These are phyloP conservation scores for Phorcus lineatus DNA, from an alignment of 2,888 invertebrate species.

Conservation along the genomic window DNA sequence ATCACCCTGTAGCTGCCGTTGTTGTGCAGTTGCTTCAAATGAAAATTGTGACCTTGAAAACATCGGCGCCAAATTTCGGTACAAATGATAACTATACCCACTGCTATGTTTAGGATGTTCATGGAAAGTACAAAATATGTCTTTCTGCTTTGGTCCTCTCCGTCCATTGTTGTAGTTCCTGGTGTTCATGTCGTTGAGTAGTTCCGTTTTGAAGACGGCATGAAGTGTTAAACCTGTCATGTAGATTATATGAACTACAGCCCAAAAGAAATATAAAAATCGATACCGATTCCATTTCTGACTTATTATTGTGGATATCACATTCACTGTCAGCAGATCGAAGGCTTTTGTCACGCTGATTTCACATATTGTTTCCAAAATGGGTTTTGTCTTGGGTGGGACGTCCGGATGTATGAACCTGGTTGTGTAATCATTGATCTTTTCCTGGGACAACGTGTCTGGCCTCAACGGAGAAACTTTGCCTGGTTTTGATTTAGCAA, in stretches of 20 bases:
- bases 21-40: not conserved
- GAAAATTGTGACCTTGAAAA: not conserved
- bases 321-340: not conserved
- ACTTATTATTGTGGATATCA: not conserved
- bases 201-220: not conserved
- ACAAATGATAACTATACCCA: too few species aligned
- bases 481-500: too few species aligned
- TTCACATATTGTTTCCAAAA: constrained; percentile 46
- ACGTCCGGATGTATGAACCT: not conserved
- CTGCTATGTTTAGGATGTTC: too few species aligned
- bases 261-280: not conserved
- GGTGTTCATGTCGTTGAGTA: not conserved
- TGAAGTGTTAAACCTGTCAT: not conserved
- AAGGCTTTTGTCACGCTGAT: not conserved
- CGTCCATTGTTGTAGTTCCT: not conserved
- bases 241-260: not conserved
- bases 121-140: too few species aligned
- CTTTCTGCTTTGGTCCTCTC: too few species aligned
- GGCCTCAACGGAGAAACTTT: not conserved
- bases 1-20: not conserved
- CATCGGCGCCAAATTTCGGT: not conserved
- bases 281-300: not conserved
- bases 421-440: not conserved
- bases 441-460: not conserved
- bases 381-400: constrained; percentile 20